Evolutionary conservation across 2,888 invertebrate genomes (phyloP).

Genomic region (Agrochola macilenta): DNA sequence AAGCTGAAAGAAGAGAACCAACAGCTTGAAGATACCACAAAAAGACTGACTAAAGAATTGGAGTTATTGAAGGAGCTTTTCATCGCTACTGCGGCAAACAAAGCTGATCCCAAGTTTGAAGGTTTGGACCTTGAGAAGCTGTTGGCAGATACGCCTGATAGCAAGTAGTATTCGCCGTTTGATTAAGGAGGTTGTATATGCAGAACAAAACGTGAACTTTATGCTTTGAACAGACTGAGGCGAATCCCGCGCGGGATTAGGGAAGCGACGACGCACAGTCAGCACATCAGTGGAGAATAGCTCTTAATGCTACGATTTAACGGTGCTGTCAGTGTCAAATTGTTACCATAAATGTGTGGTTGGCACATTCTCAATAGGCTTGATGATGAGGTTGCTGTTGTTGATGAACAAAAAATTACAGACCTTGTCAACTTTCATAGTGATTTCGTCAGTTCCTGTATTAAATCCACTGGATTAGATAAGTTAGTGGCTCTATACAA

Average conservation of each 20-base stretch:
- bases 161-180: constrained; percentile 24
- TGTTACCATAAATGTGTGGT: background rate
- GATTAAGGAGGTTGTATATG: background rate
- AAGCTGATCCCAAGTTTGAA: constrained; percentile 45
- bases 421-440: background rate
- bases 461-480: background rate
- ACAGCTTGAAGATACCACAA: constrained; percentile 55
- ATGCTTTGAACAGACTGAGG: background rate
- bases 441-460: background rate
- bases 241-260: too few species aligned
- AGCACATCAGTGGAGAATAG: background rate
- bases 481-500: background rate
- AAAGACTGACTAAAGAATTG: constrained; percentile 52
- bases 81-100: constrained; percentile 53
- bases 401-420: background rate
- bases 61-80: constrained; percentile 56
- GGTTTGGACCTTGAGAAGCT: constrained; percentile 56
- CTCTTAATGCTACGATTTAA: background rate
- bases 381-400: background rate
- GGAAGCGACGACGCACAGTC: too few species aligned
- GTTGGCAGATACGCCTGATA: constrained; percentile 53
- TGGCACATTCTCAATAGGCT: background rate
- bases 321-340: background rate
- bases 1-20: constrained; percentile 55
- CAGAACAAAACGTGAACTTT: constrained; percentile 8